Percentiles rank a stretch among this genome's conserved stretches.
These are phyloP conservation scores for Selenia dentaria DNA, from an alignment of 2,888 invertebrate genomes.

Conservation along the genomic window DNA sequence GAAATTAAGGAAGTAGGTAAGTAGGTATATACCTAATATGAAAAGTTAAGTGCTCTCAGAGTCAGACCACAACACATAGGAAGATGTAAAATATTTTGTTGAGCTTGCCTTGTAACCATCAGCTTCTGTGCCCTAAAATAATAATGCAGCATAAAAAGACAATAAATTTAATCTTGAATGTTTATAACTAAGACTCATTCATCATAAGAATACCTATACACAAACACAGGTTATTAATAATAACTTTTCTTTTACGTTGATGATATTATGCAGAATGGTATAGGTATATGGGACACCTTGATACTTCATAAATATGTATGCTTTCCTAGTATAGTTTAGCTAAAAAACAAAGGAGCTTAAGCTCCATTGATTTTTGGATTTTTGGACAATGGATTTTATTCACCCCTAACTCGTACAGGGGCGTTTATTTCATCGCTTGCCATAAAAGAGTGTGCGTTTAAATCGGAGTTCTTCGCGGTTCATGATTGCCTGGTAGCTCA, in stretches of 20 bases:
- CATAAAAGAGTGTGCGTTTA: conserved; percentile 12
- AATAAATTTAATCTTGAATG: conserved; percentile 1
- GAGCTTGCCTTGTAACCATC: conserved; percentile 58
- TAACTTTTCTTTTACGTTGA: too few relatives aligned
- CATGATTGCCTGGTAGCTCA: conserved; percentile 25
- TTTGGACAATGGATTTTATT: conserved; percentile 26
- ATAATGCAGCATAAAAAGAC: conserved; percentile 24
- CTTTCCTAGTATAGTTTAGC: conserved; percentile 25
- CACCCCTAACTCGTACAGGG: neutral
- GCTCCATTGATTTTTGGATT: too few relatives aligned
- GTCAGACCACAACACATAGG: neutral
- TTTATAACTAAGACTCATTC: too few relatives aligned
- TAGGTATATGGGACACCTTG: too few relatives aligned
- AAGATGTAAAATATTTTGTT: conserved; percentile 5
- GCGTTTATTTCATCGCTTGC: conserved; percentile 6
- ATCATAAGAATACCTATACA: too few relatives aligned
- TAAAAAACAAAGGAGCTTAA: conserved; percentile 27
- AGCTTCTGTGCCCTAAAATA: conserved; percentile 46
- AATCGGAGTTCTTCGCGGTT: conserved; percentile 13
- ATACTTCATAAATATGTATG: conserved; percentile 4
- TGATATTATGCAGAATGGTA: too few relatives aligned
- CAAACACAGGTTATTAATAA: too few relatives aligned
- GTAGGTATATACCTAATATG: neutral
- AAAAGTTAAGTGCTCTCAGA: neutral
- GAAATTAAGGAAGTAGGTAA: neutral